These are phyloP conservation scores for Thecocarcelia acutangulata DNA, from an alignment of 2,888 invertebrate species.

Conservation along the genomic window DNA sequence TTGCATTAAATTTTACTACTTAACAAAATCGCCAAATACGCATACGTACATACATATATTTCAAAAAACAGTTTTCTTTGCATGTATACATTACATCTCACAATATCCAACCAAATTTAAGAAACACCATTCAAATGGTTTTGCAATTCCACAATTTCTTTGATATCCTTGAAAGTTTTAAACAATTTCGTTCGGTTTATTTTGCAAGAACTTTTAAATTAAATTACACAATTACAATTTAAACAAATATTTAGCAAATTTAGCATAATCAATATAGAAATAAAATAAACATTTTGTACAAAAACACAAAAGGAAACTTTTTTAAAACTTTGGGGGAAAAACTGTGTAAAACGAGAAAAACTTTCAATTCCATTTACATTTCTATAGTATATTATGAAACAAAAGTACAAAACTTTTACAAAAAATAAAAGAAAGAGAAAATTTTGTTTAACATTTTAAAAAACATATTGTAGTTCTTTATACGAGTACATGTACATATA, in stretches of 20 bases:
- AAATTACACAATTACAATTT: constrained; percentile 60
- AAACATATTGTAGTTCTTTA: constrained; percentile 50
- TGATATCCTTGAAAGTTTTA: background rate
- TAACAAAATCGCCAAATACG: too few relatives aligned
- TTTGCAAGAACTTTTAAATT: constrained; percentile 34
- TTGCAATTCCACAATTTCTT: background rate
- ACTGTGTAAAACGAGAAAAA: constrained; percentile 8
- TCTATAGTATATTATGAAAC: constrained; percentile 26
- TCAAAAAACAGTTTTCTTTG: too few relatives aligned
- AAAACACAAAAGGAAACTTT: constrained; percentile 11
- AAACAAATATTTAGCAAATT: constrained; percentile 54
- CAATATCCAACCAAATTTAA: background rate
- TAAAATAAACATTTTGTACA: background rate
- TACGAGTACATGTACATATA: background rate
- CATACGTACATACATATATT: too few relatives aligned
- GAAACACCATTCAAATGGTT: background rate
- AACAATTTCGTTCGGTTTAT: constrained; percentile 21
- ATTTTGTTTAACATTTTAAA: constrained; percentile 39
- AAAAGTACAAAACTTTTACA: constrained; percentile 11
- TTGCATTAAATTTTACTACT: too few relatives aligned
- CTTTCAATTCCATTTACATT: constrained; percentile 45
- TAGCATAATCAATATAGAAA: constrained; percentile 54
- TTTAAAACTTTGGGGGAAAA: constrained; percentile 16
- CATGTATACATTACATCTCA: too few relatives aligned
- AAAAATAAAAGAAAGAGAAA: background rate